Evolutionary conservation across 1,140 invertebrate species (phyloP).

Genomic region (Drosophila leontia): DNA sequence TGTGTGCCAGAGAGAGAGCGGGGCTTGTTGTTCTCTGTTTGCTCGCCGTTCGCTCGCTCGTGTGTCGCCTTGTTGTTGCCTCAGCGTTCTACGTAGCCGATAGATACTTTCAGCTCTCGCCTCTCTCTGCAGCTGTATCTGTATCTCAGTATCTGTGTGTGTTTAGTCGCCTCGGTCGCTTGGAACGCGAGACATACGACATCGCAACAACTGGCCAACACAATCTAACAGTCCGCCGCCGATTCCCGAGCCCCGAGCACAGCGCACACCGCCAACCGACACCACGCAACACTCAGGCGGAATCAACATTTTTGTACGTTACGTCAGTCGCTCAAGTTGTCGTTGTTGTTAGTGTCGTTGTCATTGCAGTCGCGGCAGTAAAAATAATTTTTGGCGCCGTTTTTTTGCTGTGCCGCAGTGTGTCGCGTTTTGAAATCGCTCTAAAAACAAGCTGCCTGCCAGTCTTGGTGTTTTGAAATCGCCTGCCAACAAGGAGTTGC

Average conservation of each 20-base stretch:
- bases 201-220: constrained; percentile 53
- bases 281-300: constrained; percentile 34
- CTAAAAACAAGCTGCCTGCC: constrained; percentile 23
- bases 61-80: constrained; percentile 34
- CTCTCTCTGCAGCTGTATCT: constrained; percentile 11
- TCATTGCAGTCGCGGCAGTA: constrained; percentile 33
- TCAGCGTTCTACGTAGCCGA: constrained; percentile 73
- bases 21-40: constrained; percentile 76
- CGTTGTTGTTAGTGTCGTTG: constrained; percentile 19
- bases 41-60: constrained; percentile 41
- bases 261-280: constrained; percentile 7
- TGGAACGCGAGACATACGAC: constrained; percentile 82
- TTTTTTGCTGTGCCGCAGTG: constrained; percentile 45
- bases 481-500: constrained; percentile 6
- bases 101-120: constrained; percentile 65
- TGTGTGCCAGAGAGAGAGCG: constrained; percentile 39
- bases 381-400: constrained; percentile 70
- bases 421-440: constrained; percentile 48
- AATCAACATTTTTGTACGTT: constrained; percentile 76
- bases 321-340: constrained; percentile 60
- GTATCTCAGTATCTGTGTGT: constrained; percentile 61
- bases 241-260: constrained; percentile 24
- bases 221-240: constrained; percentile 56
- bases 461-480: constrained; percentile 7
- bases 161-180: constrained; percentile 81